phyloP scores from a whole-genome alignment of 2,113 vertebrate genomes.

The Poicephalus meyeri region DNA sequence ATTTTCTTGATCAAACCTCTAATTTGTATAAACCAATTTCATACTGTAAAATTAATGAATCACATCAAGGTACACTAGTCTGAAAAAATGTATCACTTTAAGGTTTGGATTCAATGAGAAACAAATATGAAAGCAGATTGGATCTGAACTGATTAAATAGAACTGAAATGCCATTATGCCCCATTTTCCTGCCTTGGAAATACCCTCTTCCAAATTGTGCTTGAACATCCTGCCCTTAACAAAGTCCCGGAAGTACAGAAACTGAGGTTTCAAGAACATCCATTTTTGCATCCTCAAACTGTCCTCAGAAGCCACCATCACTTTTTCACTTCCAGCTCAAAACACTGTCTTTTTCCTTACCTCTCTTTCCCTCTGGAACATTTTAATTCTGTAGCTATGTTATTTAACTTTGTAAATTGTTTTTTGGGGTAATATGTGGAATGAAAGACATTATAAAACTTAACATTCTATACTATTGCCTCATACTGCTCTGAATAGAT shows the following conservation, averaged over 20 bases:
- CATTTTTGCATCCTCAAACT: neutral
- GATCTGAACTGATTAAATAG: neutral
- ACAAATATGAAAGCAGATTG: neutral
- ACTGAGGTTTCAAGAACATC: neutral
- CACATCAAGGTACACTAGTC: neutral
- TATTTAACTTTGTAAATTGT: conserved; percentile 8
- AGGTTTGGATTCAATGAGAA: neutral
- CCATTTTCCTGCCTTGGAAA: neutral
- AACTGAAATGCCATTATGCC: neutral
- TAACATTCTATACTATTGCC: conserved; percentile 54
- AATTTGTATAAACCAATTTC: neutral
- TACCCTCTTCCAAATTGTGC: neutral
- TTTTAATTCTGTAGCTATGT: neutral
- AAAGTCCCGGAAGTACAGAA: neutral
- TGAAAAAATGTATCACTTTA: neutral
- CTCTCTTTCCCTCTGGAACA: neutral
- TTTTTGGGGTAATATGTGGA: neutral
- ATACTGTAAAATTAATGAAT: neutral
- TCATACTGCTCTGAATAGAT: conserved; percentile 63
- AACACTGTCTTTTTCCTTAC: neutral
- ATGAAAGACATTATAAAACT: conserved; percentile 44
- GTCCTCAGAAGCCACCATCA: neutral
- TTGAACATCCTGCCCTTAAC: neutral
- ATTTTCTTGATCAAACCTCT: neutral
- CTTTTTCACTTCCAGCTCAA: neutral